Evolutionary conservation across 64 coral and sea anemone species (phyloP), one percentile per base, ranked within the genome.

Genomic region (Actinia equina): DNA sequence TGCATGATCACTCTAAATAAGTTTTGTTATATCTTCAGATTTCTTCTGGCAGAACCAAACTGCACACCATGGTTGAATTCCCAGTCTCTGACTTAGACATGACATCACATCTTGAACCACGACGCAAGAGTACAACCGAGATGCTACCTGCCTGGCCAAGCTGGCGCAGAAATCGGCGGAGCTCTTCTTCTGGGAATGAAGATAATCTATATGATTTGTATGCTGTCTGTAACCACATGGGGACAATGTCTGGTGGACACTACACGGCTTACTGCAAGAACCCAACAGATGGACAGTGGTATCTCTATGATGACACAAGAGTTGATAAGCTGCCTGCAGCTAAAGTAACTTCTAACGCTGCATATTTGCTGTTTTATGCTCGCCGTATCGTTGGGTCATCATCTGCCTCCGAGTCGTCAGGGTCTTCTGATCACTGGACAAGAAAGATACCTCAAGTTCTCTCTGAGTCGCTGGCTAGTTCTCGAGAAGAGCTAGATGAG

Each of bases 261-360:
- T 97, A 97, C 80, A 97, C 94, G 45, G 94, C 94, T 12, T 93
- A 90, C 88, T 97, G 94, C 79, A 93, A 91, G 80, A 97, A 97
- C 80, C 94, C 94, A 57, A 87, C 91, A 16, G 94, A 97, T 82
- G 70, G 65, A 20, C 71, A 92, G 17, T 97, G 94, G 94, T 88
- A 85, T 22, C 23, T 97, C 74, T 97, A 90, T 86, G 94, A 97
- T 61, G 94, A 97, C 67, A 97, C 89, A 41, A 86, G 86, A 18
- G 94, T 97, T 9, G 88, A 97, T 16, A 82, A 87, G 56, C 6
- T 85, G 22, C 55, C 83, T 17, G 10, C 37, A 4, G 82, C 80
- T 10, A 52, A 87, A 58, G 89, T 97, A 16, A 61, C 64, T 58
- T 87, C 94, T 65, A 93, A 89, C 43, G 88, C 94, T 79, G 94